Conservation (phyloP, 2,113 vertebrate species). For the Verasper variegatus region DNA sequence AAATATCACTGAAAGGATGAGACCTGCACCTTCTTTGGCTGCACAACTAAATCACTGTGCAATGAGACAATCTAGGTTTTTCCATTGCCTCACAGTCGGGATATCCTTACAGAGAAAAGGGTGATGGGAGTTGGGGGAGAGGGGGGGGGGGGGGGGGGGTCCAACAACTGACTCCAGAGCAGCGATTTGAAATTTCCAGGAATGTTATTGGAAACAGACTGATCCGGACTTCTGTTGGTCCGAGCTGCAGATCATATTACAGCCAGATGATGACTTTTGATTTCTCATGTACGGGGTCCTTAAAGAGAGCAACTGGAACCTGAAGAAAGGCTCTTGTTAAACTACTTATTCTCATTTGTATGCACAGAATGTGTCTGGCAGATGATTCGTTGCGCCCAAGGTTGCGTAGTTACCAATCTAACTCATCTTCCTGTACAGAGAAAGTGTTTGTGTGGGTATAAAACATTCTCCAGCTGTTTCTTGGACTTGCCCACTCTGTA, state of each 20-base stretch:
- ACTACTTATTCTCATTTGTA: not conserved
- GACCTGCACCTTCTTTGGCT: conserved; percentile 4
- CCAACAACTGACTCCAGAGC: conserved; percentile 13
- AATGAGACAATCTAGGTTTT: conserved; percentile 43
- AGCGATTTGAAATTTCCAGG: conserved; percentile 1
- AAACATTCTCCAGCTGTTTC: not conserved
- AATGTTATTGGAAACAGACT: conserved; percentile 25
- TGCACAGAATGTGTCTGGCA: not conserved
- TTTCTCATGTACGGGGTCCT: not conserved
- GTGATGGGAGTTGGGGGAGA: not conserved
- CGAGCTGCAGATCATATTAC: not conserved
- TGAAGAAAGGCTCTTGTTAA: not conserved
- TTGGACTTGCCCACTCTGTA: not conserved
- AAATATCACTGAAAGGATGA: conserved; percentile 35
- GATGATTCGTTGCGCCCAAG: not conserved
- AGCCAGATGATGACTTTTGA: not conserved
- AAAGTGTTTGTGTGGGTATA: not conserved
- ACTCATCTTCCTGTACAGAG: not conserved
- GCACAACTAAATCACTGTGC: conserved; percentile 42
- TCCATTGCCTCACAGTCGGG: conserved; percentile 6
- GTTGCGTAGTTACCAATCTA: not conserved
- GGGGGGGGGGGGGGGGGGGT: not conserved
- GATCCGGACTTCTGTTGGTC: not conserved
- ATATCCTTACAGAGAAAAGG: not conserved
- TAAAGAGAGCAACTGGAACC: not conserved